These are phyloP conservation scores for Chinchilla lanigera DNA, from an alignment of 2,113 vertebrate genomes.

Conservation along the genomic window DNA sequence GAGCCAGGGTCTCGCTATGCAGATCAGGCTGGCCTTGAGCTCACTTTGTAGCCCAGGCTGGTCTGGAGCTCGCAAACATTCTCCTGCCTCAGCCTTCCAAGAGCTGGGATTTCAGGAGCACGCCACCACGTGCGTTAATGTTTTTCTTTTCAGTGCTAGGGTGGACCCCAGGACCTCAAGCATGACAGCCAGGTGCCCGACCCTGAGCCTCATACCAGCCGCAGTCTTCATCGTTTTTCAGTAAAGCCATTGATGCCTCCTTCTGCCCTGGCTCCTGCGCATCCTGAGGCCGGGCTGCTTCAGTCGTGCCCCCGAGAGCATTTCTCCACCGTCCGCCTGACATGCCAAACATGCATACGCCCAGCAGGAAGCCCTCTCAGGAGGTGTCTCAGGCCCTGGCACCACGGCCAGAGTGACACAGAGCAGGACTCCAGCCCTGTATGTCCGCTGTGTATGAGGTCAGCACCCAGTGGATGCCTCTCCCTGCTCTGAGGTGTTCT, in stretches of 20 bases:
- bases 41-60: too few species aligned
- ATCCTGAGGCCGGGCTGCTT: neutral
- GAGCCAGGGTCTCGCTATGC: too few species aligned
- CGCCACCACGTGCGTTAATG: neutral
- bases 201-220: neutral
- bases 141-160: neutral
- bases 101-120: too few species aligned
- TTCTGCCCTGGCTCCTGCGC: neutral
- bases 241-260: neutral
- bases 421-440: neutral
- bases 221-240: neutral
- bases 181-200: too few species aligned
- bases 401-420: neutral
- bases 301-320: accelerated
- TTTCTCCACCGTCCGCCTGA: neutral
- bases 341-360: neutral
- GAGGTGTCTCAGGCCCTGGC: neutral
- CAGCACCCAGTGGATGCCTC: neutral
- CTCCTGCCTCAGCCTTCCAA: too few species aligned
- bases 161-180: neutral
- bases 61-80: too few species aligned
- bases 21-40: too few species aligned
- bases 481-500: neutral
- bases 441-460: neutral
- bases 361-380: neutral